phyloP scores from a whole-genome alignment of 2,113 vertebrate genomes.

The Carassius auratus region DNA sequence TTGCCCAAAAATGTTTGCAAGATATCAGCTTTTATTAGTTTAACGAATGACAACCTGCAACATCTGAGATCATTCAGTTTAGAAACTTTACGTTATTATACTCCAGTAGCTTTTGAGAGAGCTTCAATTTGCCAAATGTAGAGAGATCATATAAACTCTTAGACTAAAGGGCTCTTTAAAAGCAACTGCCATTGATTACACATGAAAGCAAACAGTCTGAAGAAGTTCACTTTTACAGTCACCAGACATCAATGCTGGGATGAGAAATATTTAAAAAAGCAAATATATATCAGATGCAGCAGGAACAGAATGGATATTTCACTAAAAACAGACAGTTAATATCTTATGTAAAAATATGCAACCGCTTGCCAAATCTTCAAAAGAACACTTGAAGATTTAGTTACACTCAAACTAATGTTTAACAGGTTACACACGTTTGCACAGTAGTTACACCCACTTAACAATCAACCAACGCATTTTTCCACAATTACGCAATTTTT shows the following conservation, averaged over 20 bases:
- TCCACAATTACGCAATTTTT: not conserved
- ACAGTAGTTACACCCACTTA: not conserved
- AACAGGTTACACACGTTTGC: not conserved
- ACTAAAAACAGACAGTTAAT: not conserved
- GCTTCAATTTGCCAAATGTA: not conserved
- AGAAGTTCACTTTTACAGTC: not conserved
- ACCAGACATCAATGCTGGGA: not conserved
- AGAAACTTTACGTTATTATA: not conserved
- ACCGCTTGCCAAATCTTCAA: not conserved
- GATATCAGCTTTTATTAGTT: not conserved
- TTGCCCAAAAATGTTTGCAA: not conserved
- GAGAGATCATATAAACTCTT: not conserved
- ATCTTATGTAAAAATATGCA: not conserved
- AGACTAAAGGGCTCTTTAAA: not conserved
- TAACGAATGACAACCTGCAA: not conserved
- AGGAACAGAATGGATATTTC: not conserved
- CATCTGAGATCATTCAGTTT: not conserved
- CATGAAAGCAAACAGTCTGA: not conserved
- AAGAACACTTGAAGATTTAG: not conserved
- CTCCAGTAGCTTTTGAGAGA: not conserved
- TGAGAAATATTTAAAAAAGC: not conserved
- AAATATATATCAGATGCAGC: not conserved
- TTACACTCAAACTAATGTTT: not conserved
- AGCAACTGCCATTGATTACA: not conserved
- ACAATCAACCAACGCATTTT: not conserved